Percentiles rank a stretch among this genome's conserved stretches.
Conservation (phyloP, 2,113 vertebrate species). For the Emydocephalus ijimae region DNA sequence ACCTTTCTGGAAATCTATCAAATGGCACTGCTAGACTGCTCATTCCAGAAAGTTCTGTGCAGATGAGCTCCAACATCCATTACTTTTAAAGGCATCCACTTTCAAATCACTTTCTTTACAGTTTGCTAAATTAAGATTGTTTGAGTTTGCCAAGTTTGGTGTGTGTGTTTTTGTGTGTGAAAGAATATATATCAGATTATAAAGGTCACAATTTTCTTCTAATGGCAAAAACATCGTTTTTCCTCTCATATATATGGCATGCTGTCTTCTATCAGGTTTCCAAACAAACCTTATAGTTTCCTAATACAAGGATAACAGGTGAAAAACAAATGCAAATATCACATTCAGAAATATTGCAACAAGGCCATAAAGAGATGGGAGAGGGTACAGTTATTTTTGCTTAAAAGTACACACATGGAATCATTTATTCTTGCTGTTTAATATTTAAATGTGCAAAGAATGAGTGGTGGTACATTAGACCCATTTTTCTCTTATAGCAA, state of each 20-base stretch:
- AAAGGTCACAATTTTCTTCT: background rate
- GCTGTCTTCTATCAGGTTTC: background rate
- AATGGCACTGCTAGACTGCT: background rate
- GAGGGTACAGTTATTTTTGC: background rate
- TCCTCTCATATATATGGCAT: background rate
- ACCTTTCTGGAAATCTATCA: background rate
- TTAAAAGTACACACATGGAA: conserved; percentile 24
- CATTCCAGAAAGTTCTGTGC: background rate
- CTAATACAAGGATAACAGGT: background rate
- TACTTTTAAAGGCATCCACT: background rate
- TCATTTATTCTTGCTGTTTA: background rate
- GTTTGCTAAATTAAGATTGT: background rate
- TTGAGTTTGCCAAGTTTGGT: background rate
- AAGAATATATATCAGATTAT: background rate
- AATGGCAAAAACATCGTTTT: background rate
- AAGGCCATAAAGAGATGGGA: background rate
- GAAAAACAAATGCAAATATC: background rate
- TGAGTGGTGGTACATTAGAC: background rate
- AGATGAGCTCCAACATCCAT: background rate
- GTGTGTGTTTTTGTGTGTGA: background rate
- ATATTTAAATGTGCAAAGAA: background rate
- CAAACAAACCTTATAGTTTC: background rate
- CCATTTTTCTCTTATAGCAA: background rate
- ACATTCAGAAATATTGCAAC: conserved; percentile 11
- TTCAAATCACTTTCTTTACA: background rate